Evolutionary conservation across 2,113 vertebrate species (phyloP), one percentile per base, ranked within the genome.

Genomic region (Takifugu bimaculatus): DNA sequence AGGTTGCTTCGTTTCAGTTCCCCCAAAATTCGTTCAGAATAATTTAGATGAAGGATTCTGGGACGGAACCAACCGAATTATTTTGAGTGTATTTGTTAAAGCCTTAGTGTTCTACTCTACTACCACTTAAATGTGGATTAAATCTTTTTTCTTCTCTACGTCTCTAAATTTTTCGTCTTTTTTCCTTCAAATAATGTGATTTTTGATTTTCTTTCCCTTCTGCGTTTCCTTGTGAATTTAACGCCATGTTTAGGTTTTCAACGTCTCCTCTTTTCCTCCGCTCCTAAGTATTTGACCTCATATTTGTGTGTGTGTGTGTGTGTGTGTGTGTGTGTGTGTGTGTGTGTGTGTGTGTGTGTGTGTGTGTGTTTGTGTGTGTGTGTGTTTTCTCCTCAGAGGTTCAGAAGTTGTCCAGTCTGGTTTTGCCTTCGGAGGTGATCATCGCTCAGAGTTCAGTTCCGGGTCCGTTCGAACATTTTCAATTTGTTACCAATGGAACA

Each of bases 401-500:
- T 13, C 96, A 97, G 90, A 98, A 99, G 84, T 61, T 99, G 56
- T 98, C 96, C 72, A 98, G 96, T 45, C 87, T 99, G 85, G 96
- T 98, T 65, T 79, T 98, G 58, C 96, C 96, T 5, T 93, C 92
- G 0, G 96, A 99, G 72, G 95, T 99, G 74, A 96, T 98, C 84
- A 98, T 99, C 20, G 96, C 96, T 0, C 96, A 98, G 87, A 99
- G 96, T 14, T 98, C 96, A 20, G 94, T 98, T 3, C 96, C 96
- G 0, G 86, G 86, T 88, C 58, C 32, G 32, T 35, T 7, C 4
- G 32, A 35, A 35, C 32, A 7, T 35, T 35, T 35, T 35, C 6
- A 35, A 7, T 5, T 35, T 35, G 5, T 35, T 6, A 35, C 9
- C 2, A 29, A 5, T 5, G 28, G 28, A 29, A 29, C 5, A 29